A percentile compares a stretch with the other conserved stretches of the same genome.
phyloP scores from a whole-genome alignment of 1,140 invertebrate genomes.

The Harlomillsia oculata region DNA sequence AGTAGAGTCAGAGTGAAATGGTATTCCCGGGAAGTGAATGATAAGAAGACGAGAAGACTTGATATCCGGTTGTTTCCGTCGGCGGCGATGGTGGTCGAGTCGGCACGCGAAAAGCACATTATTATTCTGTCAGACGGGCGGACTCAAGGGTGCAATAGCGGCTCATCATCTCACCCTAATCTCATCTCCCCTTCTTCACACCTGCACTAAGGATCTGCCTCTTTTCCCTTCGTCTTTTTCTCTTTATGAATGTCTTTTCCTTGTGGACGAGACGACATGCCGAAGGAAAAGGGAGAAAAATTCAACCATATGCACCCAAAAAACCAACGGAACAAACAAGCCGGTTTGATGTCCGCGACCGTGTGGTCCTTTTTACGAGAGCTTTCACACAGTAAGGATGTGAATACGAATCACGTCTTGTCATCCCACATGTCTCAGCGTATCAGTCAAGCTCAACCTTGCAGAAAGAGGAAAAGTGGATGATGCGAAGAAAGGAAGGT shows the following conservation, averaged over 20 bases:
- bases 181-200: slow-evolving; percentile 15
- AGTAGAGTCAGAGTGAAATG: too few species aligned
- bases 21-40: too few species aligned
- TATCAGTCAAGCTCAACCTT: too few species aligned
- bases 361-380: not conserved
- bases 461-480: too few species aligned
- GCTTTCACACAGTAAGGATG: too few species aligned
- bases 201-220: too few species aligned
- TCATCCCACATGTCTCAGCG: too few species aligned
- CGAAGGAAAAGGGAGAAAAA: not conserved
- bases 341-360: not conserved
- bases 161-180: slow-evolving; percentile 3
- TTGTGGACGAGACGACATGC: not conserved
- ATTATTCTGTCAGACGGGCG: slow-evolving; percentile 9
- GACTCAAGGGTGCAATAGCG: not conserved
- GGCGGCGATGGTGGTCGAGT: not conserved
- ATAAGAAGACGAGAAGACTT: too few species aligned
- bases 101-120: slow-evolving; percentile 12
- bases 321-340: not conserved
- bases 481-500: too few species aligned
- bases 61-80: too few species aligned
- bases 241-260: not conserved
- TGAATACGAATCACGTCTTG: too few species aligned
- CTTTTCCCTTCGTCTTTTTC: too few species aligned
- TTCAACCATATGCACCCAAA: not conserved